phyloP scores from a whole-genome alignment of 2,888 invertebrate genomes.

The Calameuta pallipes region DNA sequence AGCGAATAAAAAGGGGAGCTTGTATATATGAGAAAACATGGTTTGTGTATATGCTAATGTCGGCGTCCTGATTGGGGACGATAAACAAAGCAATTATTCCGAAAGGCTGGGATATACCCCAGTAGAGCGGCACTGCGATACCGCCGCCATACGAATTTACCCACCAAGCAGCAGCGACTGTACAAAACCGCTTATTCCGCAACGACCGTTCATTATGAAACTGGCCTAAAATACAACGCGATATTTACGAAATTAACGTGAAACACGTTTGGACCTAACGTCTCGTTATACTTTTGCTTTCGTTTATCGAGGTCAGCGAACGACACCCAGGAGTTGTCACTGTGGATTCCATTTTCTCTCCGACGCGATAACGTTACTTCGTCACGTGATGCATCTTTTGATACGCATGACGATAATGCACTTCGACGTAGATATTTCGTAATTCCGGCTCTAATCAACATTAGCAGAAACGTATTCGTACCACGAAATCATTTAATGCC shows the following conservation, averaged over 20 bases:
- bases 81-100: slow-evolving; percentile 65
- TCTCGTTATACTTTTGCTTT: neutral
- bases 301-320: neutral
- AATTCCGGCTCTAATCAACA: slow-evolving; percentile 26
- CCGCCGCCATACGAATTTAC: slow-evolving; percentile 26
- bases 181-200: neutral
- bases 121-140: slow-evolving; percentile 22
- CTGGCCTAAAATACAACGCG: neutral
- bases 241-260: neutral
- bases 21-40: slow-evolving; percentile 22
- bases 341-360: neutral
- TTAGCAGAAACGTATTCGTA: slow-evolving; percentile 45
- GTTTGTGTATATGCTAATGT: slow-evolving; percentile 59
- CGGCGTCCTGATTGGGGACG: slow-evolving; percentile 55
- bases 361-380: neutral
- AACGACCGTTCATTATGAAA: neutral
- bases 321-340: neutral
- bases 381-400: neutral
- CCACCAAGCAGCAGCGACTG: slow-evolving; percentile 4
- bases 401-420: neutral
- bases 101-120: slow-evolving; percentile 49
- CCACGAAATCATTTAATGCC: slow-evolving; percentile 55
- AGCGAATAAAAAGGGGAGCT: slow-evolving; percentile 9
- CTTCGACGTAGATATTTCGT: neutral
- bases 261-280: neutral